Evolutionary conservation across 2,113 vertebrate species (phyloP), one percentile per base, ranked within the genome.

Genomic region (Tyto alba): DNA sequence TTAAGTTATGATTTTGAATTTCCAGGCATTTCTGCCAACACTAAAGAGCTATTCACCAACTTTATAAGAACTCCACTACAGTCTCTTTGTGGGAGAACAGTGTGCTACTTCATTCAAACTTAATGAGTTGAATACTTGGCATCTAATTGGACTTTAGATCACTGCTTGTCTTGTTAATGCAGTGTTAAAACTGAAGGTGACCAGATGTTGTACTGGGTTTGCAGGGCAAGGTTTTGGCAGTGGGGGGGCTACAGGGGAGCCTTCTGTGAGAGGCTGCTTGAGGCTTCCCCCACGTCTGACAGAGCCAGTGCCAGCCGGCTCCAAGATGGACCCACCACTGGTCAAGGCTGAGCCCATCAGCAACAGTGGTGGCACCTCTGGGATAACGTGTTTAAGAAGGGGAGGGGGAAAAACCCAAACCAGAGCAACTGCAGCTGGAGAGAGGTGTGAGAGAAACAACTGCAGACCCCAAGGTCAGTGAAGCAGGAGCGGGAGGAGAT

Each of bases 131-230:
- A 68, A 55, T 63, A 93, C 83, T 90, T 76, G 69, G 59, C 66
- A 64, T 83, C 41, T 80, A 75, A 79, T 71, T 87, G 85, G 67
- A 79, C 59, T 88, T 88, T 76, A 80, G 78, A 67, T 90, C 82
- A 80, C 27, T 30, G 69, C 84, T 85, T 75, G 64, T 88, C 82
- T 90, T 62, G 57, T 76, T 95, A 90, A 62, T 84, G 57, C 34
- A 38, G 26, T 67, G 56, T 86, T 86, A 87, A 80, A 95, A 78
- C 64, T 73, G 85, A 90, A 91, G 88, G 88, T 85, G 84, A 81
- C 74, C 84, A 85, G 69, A 76, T 57, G 57, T 59, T 85, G 75
- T 60, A 82, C 11, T n/a, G 17, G 53, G 13, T 57, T 57, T 45
- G 53, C 3, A 1, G 27, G 23, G 22, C 72, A 57, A 75, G 40